Conservation (phyloP, 2,797 vertebrate species). For the Anomalospiza imberbis region DNA sequence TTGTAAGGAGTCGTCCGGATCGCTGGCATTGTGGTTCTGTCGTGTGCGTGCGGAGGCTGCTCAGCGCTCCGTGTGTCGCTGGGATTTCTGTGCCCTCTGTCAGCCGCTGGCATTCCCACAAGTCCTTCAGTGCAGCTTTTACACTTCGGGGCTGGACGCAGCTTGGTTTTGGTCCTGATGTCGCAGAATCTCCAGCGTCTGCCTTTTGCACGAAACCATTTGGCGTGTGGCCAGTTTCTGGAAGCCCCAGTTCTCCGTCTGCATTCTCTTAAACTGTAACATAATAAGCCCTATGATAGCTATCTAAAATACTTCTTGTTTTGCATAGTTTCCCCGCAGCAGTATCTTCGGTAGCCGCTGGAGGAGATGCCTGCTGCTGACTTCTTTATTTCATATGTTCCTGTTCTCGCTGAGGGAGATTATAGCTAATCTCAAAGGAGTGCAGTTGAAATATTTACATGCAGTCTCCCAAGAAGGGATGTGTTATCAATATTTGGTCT, state of each 20-base stretch:
- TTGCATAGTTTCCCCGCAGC: background rate
- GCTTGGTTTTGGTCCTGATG: background rate
- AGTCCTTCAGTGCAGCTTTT: background rate
- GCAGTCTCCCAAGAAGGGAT: background rate
- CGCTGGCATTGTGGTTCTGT: background rate
- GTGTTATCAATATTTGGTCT: background rate
- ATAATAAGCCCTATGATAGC: background rate
- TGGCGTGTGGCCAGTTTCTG: background rate
- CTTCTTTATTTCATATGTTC: background rate
- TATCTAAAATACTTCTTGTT: constrained; percentile 6
- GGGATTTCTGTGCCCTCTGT: background rate
- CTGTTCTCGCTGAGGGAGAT: background rate
- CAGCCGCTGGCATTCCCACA: background rate
- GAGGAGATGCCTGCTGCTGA: background rate
- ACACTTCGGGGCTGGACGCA: background rate
- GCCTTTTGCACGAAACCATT: background rate
- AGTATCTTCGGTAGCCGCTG: background rate
- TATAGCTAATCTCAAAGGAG: background rate
- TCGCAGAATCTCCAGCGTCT: background rate
- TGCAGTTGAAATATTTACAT: background rate
- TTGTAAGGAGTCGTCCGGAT: background rate
- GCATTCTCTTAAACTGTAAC: background rate
- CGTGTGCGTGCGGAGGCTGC: rapidly evolving
- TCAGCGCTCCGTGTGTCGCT: background rate
- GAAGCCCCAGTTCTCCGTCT: background rate